These are phyloP conservation scores for Galbula dea DNA, from an alignment of 2,113 vertebrate species.

Conservation along the genomic window DNA sequence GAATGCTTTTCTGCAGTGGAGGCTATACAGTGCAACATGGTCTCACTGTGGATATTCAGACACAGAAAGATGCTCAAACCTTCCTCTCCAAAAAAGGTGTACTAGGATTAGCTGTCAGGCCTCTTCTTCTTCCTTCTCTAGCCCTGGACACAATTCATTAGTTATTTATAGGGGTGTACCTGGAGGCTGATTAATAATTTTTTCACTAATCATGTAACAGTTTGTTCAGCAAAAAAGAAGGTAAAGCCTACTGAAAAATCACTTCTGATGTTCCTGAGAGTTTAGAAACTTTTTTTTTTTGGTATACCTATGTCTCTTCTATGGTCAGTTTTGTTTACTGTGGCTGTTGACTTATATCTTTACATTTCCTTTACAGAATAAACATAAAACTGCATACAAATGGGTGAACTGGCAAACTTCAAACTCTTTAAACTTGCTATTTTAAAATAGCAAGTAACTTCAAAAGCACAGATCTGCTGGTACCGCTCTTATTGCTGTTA, in stretches of 20 bases:
- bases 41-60: background rate
- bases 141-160: background rate
- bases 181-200: background rate
- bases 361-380: background rate
- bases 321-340: background rate
- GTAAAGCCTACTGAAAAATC: background rate
- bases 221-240: background rate
- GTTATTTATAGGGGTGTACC: background rate
- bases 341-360: background rate
- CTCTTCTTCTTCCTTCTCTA: background rate
- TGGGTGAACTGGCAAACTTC: background rate
- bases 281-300: background rate
- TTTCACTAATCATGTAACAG: background rate
- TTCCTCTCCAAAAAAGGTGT: background rate
- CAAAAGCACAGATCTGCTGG: background rate
- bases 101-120: background rate
- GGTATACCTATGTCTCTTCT: background rate
- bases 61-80: background rate
- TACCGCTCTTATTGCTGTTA: constrained; percentile 3
- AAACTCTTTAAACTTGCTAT: background rate
- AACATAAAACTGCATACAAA: fast-evolving
- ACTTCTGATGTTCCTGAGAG: background rate
- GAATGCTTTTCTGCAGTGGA: background rate
- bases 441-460: background rate
- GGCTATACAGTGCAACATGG: background rate